A percentile compares a stretch with the other conserved stretches of the same genome.
Conservation (phyloP, 2,113 vertebrate genomes). For the Pitta sordida region DNA sequence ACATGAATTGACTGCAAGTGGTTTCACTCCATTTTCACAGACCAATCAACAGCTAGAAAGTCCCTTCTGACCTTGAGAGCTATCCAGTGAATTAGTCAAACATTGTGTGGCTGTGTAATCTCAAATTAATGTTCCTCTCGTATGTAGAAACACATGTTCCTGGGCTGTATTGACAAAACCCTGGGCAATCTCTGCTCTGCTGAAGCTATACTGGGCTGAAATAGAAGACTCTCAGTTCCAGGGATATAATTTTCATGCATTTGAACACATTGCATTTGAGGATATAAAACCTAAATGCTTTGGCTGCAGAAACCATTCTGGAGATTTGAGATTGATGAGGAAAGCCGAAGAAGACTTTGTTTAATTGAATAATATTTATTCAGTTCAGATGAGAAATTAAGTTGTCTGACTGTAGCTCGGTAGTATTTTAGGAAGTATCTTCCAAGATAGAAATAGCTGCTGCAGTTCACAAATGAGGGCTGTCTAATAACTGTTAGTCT, state of each 20-base stretch:
- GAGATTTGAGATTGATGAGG: not conserved
- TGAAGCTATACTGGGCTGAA: not conserved
- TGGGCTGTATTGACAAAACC: not conserved
- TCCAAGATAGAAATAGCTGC: not conserved
- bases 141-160: not conserved
- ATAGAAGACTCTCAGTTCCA: not conserved
- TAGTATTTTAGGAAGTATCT: conserved; percentile 12
- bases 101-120: not conserved
- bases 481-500: not conserved
- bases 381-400: not conserved
- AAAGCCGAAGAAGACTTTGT: not conserved
- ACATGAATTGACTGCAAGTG: not conserved
- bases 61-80: not conserved
- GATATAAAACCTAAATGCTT: not conserved
- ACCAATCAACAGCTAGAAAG: not conserved
- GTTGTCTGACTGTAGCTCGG: not conserved
- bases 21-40: not conserved
- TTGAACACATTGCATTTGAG: not conserved
- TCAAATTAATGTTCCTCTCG: not conserved
- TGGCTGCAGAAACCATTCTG: not conserved
- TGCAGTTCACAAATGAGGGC: not conserved
- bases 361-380: not conserved
- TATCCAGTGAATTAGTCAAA: not conserved
- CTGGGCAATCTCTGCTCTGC: not conserved
- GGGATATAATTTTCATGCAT: not conserved